Conservation (phyloP, 2,888 invertebrate species). For the Copidosoma aretas region DNA sequence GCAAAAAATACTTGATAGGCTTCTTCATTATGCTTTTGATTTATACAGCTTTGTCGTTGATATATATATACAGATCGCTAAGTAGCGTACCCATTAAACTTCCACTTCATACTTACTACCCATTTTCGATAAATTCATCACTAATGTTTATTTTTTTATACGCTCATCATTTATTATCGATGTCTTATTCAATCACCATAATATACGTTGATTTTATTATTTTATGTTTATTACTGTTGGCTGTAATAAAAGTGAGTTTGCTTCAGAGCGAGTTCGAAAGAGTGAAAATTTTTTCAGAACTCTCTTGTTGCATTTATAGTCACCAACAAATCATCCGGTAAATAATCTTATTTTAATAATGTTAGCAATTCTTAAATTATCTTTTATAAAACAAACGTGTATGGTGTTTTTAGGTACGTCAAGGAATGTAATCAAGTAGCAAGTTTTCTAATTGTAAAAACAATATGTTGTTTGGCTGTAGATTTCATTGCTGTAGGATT, state of each 20-base stretch:
- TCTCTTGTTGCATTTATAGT: neutral
- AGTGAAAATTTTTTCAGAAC: neutral
- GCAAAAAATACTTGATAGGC: neutral
- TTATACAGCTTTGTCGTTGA: neutral
- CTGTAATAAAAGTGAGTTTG: neutral
- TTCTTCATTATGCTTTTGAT: neutral
- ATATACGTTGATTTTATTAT: neutral
- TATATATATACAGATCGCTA: neutral
- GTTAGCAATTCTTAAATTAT: neutral
- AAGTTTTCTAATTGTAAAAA: neutral
- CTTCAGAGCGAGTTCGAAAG: neutral
- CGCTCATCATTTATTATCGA: neutral
- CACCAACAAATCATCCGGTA: slow-evolving; percentile 17
- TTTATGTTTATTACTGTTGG: neutral
- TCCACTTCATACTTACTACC: neutral
- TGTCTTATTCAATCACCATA: neutral
- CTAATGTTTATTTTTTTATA: neutral
- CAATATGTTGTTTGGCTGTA: neutral
- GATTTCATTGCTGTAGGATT: slow-evolving; percentile 1
- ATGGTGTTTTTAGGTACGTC: slow-evolving; percentile 1
- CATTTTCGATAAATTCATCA: neutral
- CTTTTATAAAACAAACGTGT: neutral
- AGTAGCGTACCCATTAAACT: neutral
- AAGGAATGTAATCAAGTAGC: slow-evolving; percentile 3
- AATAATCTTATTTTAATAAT: neutral